Evolutionary conservation across 2,888 invertebrate genomes (phyloP), one percentile per base, ranked within the genome.

Genomic region (Hemicrepidius hirtus): DNA sequence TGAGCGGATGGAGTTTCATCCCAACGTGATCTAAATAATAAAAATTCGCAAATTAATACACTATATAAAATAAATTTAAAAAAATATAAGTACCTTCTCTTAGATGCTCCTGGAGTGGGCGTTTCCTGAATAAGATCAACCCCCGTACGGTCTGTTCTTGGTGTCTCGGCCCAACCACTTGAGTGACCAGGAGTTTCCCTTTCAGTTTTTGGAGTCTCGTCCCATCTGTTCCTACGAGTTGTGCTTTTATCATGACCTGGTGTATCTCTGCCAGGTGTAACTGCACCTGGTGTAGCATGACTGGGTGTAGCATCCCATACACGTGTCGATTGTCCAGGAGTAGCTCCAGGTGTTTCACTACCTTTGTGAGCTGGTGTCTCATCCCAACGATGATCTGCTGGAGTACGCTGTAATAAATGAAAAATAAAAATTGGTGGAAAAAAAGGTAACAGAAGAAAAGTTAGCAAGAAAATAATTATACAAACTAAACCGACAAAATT

Each of bases 121-220:
- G 97, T 96, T 86, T 97, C 97, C 82, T 97, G 93, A 64, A 86
- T 87, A 18, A 87, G 79, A 79, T 87, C 87, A 1, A 85, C 92
- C 0, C 91, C 91, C 3, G 93, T 93, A 67, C 98, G 92, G 85
- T 98, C 98, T 0, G 98, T 97, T 74, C 97, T 93, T 0, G 99
- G 99, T 0, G 99, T 99, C 87, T 99, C 99, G 13, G 99, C 99
- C 99, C 99, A 99, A 0, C 99, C 99, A 77, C 92, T 94, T 0
- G 84, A 84, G 85, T 98, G 97, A 0, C 97, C 98, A 0, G 98
- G 98, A 0, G 98, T 98, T 88, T 98, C 98, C 85, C 98, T 90
- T 84, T 98, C 98, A 3, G 98, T 97, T 88, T 97, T 97, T 0
- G 99, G 99, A 0, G 99, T 99, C 87, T 99, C 99, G 86, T 99